Evolutionary conservation across 2,888 invertebrate species (phyloP).

Genomic region (Coenonympha arcania): DNA sequence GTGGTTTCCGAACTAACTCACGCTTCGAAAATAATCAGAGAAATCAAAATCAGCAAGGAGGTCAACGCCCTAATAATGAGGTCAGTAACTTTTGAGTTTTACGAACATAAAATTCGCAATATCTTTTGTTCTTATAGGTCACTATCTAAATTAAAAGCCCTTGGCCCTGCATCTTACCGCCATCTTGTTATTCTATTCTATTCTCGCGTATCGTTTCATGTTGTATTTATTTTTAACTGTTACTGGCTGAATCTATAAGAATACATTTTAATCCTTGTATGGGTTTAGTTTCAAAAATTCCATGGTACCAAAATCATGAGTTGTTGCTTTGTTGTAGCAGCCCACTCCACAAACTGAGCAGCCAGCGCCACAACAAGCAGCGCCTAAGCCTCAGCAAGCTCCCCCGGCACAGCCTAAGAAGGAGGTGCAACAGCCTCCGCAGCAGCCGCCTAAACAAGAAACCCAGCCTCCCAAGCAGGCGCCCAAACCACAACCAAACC

Average conservation of each 20-base stretch:
- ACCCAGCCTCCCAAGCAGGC: conserved; percentile 27
- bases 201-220: not conserved
- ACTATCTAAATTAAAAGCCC: not conserved
- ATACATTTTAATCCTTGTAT: too few species aligned
- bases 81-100: conserved; percentile 34
- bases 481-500: conserved; percentile 28
- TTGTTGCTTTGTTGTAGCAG: not conserved
- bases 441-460: conserved; percentile 23
- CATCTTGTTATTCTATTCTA: conserved; percentile 14
- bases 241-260: too few species aligned
- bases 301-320: too few species aligned
- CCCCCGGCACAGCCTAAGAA: conserved; percentile 20
- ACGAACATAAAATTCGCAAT: not conserved
- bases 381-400: conserved; percentile 11
- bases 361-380: conserved; percentile 12
- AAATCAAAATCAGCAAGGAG: conserved; percentile 54
- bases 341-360: conserved; percentile 22
- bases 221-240: too few species aligned
- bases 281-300: too few species aligned
- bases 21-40: conserved; percentile 57
- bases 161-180: conserved; percentile 6
- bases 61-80: conserved; percentile 62
- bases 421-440: conserved; percentile 22
- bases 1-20: conserved; percentile 58
- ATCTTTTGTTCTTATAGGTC: not conserved